Evolutionary conservation across 1,140 invertebrate genomes (phyloP), one percentile per base, ranked within the genome.

Genomic region (Scaptodrosophila lebanonensis): DNA sequence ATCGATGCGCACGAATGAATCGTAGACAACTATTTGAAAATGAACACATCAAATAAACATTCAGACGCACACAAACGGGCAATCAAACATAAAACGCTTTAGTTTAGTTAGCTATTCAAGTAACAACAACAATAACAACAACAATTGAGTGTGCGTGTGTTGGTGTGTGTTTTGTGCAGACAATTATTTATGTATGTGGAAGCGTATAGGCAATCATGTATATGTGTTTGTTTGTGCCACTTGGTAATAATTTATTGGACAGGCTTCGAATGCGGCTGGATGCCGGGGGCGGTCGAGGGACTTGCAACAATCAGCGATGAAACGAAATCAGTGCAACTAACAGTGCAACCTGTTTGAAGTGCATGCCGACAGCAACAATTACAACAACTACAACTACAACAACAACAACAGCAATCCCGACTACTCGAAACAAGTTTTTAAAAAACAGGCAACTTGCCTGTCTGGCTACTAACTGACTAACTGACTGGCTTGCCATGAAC

Each of bases 21-120:
- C 73, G 73, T 66, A 73, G 75, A 59, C 73, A 77, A 77, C 72
- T 68, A 79, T 61, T 77, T 72, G 73, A 73, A 77, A 77, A 79
- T 54, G 59, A 40, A 76, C 35, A 53, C 33, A 27, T n/a, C n/a
- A 25, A 4, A 25, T 25, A 25, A 25, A 25, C 22, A 25, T 8
- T 25, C 22, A 25, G 3, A 4, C 8, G 22, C 25, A 32, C 33
- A 51, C 18, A 40, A 13, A 40, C n/a, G n/a, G n/a, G n/a, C n/a
- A 13, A n/a, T 12, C 42, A 43, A 51, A 40, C 20, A 3, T 5
- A 18, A 45, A 52, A 45, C 38, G 32, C 32, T 32, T 7, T 45
- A 45, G n/a, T n/a, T n/a, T n/a, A n/a, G n/a, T n/a, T n/a, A n/a
- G n/a, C n/a, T n/a, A n/a, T n/a, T n/a, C n/a, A n/a, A n/a, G n/a